These are phyloP conservation scores for Ptyas mucosa DNA, from an alignment of 2,113 vertebrate genomes.

Conservation along the genomic window DNA sequence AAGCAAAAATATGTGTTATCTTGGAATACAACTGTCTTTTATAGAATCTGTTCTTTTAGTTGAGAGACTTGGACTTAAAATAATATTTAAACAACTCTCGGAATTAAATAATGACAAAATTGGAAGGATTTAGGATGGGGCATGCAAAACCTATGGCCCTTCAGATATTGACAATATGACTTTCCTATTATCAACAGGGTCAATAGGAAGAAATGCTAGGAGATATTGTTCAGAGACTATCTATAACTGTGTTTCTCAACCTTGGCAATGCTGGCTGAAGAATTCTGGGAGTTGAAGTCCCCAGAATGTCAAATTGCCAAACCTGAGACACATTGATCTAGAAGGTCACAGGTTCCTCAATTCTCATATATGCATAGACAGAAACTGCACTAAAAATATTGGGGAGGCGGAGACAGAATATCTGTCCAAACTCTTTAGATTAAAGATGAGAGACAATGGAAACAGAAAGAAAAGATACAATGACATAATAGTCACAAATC, in stretches of 20 bases:
- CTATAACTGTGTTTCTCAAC: not conserved
- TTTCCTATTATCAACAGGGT: not conserved
- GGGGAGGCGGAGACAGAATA: not conserved
- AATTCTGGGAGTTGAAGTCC: not conserved
- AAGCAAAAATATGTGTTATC: not conserved
- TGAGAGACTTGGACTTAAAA: not conserved
- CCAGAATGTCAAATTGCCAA: not conserved
- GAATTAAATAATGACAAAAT: not conserved
- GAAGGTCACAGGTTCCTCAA: not conserved
- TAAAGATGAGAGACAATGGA: not conserved
- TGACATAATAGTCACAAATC: not conserved
- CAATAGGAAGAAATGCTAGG: not conserved
- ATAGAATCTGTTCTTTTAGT: not conserved
- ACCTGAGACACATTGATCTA: not conserved
- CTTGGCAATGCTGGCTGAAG: not conserved
- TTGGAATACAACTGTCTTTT: not conserved
- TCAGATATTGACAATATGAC: not conserved
- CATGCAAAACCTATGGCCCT: not conserved
- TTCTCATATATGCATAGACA: not conserved
- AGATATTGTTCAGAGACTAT: not conserved
- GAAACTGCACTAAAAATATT: not conserved
- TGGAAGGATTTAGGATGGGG: not conserved
- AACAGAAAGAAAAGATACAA: not conserved
- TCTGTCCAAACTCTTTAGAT: not conserved
- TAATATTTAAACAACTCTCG: not conserved